phyloP scores from a whole-genome alignment of 1,140 invertebrate genomes.

The Dendroctonus ponderosae region DNA sequence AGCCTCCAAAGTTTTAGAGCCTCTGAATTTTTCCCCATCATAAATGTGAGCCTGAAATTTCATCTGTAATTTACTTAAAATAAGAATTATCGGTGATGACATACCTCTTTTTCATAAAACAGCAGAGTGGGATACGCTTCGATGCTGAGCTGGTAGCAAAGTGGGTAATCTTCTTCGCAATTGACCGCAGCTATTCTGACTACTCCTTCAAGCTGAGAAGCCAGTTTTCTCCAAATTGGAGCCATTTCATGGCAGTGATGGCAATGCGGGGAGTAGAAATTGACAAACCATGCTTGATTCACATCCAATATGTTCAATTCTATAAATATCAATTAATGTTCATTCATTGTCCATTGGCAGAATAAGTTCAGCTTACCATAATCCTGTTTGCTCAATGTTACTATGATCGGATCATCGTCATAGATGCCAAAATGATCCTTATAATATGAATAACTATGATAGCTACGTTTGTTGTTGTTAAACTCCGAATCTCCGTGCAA shows the following conservation, averaged over 20 bases:
- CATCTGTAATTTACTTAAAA: not conserved
- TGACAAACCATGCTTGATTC: constrained; percentile 77
- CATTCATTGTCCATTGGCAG: not conserved
- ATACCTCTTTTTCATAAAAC: constrained; percentile 48
- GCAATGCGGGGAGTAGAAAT: constrained; percentile 85
- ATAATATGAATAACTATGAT: constrained; percentile 82
- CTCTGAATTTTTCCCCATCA: constrained; percentile 51
- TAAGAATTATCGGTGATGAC: not conserved
- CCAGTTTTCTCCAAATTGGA: constrained; percentile 75
- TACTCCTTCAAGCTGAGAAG: constrained; percentile 69
- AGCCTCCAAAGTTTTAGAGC: constrained; percentile 50
- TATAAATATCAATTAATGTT: constrained; percentile 22
- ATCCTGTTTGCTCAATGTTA: constrained; percentile 69
- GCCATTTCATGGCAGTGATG: constrained; percentile 81
- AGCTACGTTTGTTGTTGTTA: constrained; percentile 59
- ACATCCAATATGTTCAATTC: constrained; percentile 51
- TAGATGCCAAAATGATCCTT: constrained; percentile 85
- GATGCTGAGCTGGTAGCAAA: constrained; percentile 67
- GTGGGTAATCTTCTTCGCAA: constrained; percentile 74
- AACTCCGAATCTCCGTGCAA: constrained; percentile 71
- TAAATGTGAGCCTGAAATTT: constrained; percentile 45
- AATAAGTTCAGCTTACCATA: constrained; percentile 61
- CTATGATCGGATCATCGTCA: constrained; percentile 80
- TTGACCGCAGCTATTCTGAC: constrained; percentile 74
- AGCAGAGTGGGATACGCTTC: constrained; percentile 47